Base-by-base conservation (phyloP, 2,113 vertebrate species). In the Bombycilla garrulus region DNA sequence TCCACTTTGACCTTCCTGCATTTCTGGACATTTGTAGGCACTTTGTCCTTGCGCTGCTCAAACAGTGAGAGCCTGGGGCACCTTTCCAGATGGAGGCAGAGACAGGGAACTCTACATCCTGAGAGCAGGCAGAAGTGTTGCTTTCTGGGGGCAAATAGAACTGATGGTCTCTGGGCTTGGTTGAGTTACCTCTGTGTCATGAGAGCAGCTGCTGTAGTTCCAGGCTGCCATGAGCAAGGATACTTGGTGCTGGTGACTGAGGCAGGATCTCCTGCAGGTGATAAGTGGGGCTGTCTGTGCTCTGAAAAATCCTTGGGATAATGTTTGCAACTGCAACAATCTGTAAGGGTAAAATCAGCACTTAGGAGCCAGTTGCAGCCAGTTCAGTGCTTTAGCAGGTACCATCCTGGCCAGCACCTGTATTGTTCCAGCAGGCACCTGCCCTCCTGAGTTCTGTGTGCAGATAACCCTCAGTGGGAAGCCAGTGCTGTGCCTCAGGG, bases 361-460 rank as follows among this genome's bases (percentile, higher is more conserved):
- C 72, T 86, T 71, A 29, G 50, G 72, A 95, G 72, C 96, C 81
- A 84, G 95, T 85, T 79, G 36, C 18, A 93, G 62, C 94, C 91
- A 87, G 96, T 90, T 93, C 25, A 42, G 18, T 60, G 45, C 92
- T 95, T 89, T 60, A 94, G 60, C 96, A 96, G 90, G 91, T 82
- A 92, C 96, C 92, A 96, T 94, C 94, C 92, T 79, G 90, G 92
- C 94, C 57, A 67, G 95, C 90, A 92, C 88, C 87, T 94, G 94
- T 48, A 67, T 71, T 57, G 71, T 87, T 96, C 96, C 91, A 82
- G 97, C 93, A 69, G 82, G 83, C 67, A 84, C 95, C 95, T 96
- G 97, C 92, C 92, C 36, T 61, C 22, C 48, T 85, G 57, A 72
- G 92, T 66, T 94, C 53, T 74, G 38, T 79, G 72, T 95, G 54